These are phyloP conservation scores for Galago senegalensis DNA, from an alignment of 2,797 vertebrate genomes.

Conservation along the genomic window DNA sequence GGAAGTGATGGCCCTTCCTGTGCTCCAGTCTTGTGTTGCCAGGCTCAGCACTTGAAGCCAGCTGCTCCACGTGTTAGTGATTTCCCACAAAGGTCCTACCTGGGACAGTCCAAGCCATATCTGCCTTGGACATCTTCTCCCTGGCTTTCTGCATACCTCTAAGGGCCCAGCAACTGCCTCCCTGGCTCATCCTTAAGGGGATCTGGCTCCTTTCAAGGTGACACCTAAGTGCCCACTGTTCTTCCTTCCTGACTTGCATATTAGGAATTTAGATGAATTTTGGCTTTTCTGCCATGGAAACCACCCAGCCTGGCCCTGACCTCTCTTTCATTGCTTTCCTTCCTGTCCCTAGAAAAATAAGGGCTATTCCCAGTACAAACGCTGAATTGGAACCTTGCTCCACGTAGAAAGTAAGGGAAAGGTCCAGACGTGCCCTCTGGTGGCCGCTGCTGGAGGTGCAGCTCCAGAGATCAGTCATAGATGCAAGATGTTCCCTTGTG, in stretches of 20 bases:
- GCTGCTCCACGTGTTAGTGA: background rate
- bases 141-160: background rate
- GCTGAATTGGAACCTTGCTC: background rate
- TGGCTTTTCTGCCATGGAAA: constrained; percentile 19
- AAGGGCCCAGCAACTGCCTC: background rate
- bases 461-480: background rate
- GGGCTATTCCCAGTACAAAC: background rate
- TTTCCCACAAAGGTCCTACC: background rate
- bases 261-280: background rate
- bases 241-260: background rate
- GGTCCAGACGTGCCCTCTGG: background rate
- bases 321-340: background rate
- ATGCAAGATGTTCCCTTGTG: background rate
- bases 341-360: background rate
- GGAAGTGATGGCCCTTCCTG: background rate
- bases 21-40: background rate
- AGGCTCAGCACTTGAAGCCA: background rate
- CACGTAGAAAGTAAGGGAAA: background rate
- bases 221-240: background rate
- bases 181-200: background rate
- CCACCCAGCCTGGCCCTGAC: background rate
- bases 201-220: background rate
- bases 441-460: constrained; percentile 25
- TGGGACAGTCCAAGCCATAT: background rate
- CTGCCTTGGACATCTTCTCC: background rate